phyloP scores from a whole-genome alignment of 2,113 vertebrate species.

The Tonatia bakeri region DNA sequence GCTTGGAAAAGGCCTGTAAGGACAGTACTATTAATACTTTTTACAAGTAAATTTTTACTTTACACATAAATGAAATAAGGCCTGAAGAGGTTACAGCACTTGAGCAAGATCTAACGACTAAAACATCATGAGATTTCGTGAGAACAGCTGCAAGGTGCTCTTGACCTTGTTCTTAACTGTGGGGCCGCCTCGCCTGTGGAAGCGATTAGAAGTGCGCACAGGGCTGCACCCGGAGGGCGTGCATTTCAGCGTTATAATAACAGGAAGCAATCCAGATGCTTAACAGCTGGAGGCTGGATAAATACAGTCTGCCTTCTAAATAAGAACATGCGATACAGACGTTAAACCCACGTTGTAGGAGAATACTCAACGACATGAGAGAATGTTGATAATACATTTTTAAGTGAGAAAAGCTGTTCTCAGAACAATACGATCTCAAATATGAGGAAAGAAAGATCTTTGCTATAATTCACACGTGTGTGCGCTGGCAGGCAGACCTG shows the following conservation, averaged over 20 bases:
- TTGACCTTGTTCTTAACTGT: not conserved
- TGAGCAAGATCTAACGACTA: not conserved
- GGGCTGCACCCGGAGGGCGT: not conserved
- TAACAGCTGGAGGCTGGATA: conserved; percentile 48
- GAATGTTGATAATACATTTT: conserved; percentile 45
- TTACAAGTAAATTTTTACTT: not conserved
- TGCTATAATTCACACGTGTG: not conserved
- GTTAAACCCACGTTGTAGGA: conserved; percentile 10
- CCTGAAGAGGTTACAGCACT: not conserved
- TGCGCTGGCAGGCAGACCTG: not conserved
- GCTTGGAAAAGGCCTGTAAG: not conserved
- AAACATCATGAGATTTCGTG: not conserved
- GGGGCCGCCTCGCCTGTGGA: not conserved
- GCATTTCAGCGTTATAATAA: conserved; percentile 41
- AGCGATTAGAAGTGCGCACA: not conserved
- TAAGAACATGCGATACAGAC: conserved; percentile 4
- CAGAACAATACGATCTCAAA: not conserved
- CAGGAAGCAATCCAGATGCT: conserved; percentile 52
- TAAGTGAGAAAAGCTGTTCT: conserved; percentile 65
- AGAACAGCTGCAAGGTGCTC: not conserved
- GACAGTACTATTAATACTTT: not conserved
- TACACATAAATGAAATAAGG: not conserved
- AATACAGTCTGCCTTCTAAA: conserved; percentile 43
- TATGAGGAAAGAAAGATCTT: not conserved
- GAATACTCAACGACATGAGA: conserved; percentile 19